These are phyloP conservation scores for Neuroscelio doddi DNA, from an alignment of 2,888 invertebrate genomes.

Conservation along the genomic window DNA sequence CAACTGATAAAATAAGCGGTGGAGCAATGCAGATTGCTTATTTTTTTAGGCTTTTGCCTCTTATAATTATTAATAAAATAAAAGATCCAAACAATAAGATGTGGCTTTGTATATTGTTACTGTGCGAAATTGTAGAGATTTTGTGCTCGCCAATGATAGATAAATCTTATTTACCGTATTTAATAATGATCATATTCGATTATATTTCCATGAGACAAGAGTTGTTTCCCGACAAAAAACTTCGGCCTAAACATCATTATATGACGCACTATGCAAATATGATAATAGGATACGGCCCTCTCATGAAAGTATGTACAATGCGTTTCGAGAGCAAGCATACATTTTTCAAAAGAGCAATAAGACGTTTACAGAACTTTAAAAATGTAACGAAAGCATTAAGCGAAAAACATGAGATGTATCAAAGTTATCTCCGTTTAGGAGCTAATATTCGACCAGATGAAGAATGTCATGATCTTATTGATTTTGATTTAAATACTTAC, in stretches of 20 bases:
- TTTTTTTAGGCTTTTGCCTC: constrained; percentile 38
- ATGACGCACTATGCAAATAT: constrained; percentile 39
- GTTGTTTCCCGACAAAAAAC: constrained; percentile 26
- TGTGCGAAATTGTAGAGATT: too few relatives aligned
- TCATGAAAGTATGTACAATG: constrained; percentile 47
- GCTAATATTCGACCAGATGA: too few relatives aligned
- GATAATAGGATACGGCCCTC: constrained; percentile 42
- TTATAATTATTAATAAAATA: constrained; percentile 37
- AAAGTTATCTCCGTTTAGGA: constrained; percentile 31
- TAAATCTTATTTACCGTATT: constrained; percentile 31
- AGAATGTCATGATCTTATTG: constrained; percentile 1
- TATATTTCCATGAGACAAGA: constrained; percentile 35
- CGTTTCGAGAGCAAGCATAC: constrained; percentile 55
- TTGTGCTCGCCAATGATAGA: constrained; percentile 48
- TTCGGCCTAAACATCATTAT: too few relatives aligned
- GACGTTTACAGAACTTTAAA: constrained; percentile 16
- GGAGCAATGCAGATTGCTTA: constrained; percentile 40
- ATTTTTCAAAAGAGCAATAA: constrained; percentile 48
- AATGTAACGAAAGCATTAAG: constrained; percentile 23
- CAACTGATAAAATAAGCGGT: constrained; percentile 22
- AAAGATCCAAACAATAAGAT: constrained; percentile 29
- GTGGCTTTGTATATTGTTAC: constrained; percentile 39
- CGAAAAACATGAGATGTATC: constrained; percentile 32
- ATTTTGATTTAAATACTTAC: constrained; percentile 18
- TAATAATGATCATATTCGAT: too few relatives aligned